Conservation (phyloP, 2,888 invertebrate species). For the Drosophila robusta region DNA sequence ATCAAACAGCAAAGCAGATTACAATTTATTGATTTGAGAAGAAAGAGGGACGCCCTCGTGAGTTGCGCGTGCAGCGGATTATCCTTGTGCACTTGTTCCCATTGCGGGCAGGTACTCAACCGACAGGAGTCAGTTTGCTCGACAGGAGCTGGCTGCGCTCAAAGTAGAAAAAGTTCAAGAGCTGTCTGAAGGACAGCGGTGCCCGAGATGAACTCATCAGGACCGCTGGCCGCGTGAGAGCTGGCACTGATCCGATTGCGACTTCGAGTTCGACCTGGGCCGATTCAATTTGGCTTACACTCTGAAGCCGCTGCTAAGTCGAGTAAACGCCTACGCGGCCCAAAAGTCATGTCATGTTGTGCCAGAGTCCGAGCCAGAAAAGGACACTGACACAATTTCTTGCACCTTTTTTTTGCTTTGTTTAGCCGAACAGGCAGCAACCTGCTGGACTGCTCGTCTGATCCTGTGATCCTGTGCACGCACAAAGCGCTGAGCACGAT, state of each 20-base stretch:
- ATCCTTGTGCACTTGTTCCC: conserved; percentile 71
- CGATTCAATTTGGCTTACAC: conserved; percentile 84
- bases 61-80: conserved; percentile 74
- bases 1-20: conserved; percentile 77
- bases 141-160: conserved; percentile 30
- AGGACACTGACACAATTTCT: conserved; percentile 72
- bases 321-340: conserved; percentile 83
- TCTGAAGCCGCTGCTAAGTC: conserved; percentile 83
- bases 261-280: conserved; percentile 42
- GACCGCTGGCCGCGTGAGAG: conserved; percentile 26
- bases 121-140: conserved; percentile 5
- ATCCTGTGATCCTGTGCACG: conserved; percentile 61
- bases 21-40: conserved; percentile 74
- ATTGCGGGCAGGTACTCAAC: conserved; percentile 24
- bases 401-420: conserved; percentile 48
- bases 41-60: conserved; percentile 39
- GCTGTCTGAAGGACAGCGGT: conserved; percentile 23
- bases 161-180: conserved; percentile 45
- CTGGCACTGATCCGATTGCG: conserved; percentile 66
- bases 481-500: conserved; percentile 69
- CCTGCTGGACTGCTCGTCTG: conserved; percentile 47
- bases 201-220: conserved; percentile 71
- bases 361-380: conserved; percentile 27
- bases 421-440: conserved; percentile 13
- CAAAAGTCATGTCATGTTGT: conserved; percentile 84